Percentiles rank a stretch among this genome's conserved stretches.
Conservation (phyloP, 37 sponge, comb jelly and placozoan species). For the Axinella damicornis region DNA sequence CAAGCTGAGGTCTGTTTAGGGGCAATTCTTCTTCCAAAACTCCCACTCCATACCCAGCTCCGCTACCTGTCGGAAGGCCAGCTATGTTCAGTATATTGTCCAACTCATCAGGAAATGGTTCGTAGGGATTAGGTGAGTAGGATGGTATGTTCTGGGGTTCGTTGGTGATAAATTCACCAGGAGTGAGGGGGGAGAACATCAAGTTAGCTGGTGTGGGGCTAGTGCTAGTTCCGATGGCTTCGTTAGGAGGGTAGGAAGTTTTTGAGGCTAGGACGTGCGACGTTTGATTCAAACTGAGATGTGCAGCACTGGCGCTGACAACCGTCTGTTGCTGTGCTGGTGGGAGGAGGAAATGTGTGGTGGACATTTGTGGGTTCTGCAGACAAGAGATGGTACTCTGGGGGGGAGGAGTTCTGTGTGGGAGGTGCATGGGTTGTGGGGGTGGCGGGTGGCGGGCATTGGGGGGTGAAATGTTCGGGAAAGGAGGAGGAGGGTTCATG, state of each 20-base stretch:
- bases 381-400: neutral
- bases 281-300: neutral
- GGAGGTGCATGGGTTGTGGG: neutral
- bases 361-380: neutral
- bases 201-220: neutral
- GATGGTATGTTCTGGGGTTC: neutral
- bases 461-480: slow-evolving; percentile 11
- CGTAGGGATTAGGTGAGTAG: neutral
- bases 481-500: neutral
- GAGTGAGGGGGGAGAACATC: slow-evolving; percentile 49
- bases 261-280: neutral
- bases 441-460: slow-evolving; percentile 1
- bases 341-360: neutral
- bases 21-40: slow-evolving; percentile 69
- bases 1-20: slow-evolving; percentile 8
- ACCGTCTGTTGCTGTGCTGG: slow-evolving; percentile 1
- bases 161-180: slow-evolving; percentile 45
- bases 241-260: neutral
- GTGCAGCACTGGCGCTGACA: neutral
- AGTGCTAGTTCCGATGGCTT: neutral
- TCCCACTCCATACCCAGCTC: slow-evolving; percentile 82
- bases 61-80: slow-evolving; percentile 62
- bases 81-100: slow-evolving; percentile 55
- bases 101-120: slow-evolving; percentile 43
- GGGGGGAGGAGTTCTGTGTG: neutral